A percentile compares a stretch with the other conserved stretches of the same genome.
These are phyloP conservation scores for Argyresthia goedartella DNA, from an alignment of 2,888 invertebrate species.

Conservation along the genomic window DNA sequence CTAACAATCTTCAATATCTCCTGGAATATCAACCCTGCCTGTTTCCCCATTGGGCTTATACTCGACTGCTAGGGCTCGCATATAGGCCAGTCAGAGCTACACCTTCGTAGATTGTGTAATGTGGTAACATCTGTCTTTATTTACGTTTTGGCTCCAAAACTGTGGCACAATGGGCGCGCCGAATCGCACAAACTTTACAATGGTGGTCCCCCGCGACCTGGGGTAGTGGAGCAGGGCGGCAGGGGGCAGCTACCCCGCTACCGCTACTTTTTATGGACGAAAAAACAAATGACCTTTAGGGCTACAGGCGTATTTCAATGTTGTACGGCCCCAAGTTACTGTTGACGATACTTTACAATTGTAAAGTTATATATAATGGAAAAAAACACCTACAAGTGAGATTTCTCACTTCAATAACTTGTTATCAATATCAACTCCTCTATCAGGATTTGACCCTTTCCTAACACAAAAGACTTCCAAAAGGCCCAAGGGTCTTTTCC, in stretches of 20 bases:
- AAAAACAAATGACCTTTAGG: constrained; percentile 21
- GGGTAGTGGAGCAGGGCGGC: neutral
- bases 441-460: too few species aligned
- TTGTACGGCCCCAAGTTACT: too few species aligned
- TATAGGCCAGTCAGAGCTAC: constrained; percentile 15
- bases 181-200: constrained; percentile 49
- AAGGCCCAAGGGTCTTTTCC: neutral
- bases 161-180: constrained; percentile 57
- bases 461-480: neutral
- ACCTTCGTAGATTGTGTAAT: constrained; percentile 39
- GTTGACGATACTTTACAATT: too few species aligned
- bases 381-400: neutral
- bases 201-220: constrained; percentile 14
- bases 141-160: constrained; percentile 64
- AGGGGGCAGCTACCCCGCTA: neutral
- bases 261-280: constrained; percentile 18
- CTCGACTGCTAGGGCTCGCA: constrained; percentile 13
- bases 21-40: constrained; percentile 14
- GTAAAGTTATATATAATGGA: neutral
- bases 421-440: neutral
- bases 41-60: constrained; percentile 15
- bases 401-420: neutral
- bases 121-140: constrained; percentile 69
- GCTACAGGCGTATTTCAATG: neutral
- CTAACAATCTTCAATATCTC: constrained; percentile 15